Evolutionary conservation across 2,888 invertebrate species (phyloP), one percentile per base, ranked within the genome.

Genomic region (Thereva unica): DNA sequence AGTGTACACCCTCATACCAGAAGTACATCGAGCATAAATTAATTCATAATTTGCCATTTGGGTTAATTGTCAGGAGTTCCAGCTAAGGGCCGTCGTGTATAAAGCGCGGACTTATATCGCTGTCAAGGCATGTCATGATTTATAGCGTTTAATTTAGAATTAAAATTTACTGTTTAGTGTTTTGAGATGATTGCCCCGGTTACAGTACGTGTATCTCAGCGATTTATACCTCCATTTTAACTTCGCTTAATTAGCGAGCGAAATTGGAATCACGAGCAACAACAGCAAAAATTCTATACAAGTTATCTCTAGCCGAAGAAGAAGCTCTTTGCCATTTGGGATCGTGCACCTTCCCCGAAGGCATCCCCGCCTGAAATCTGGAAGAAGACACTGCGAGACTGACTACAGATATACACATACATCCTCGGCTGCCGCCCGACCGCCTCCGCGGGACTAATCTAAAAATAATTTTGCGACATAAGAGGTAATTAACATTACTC

Each of bases 401-500:
- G 41, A 23, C 6, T 5, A 10, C 10, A 6, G 10, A 49, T 40
- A 12, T 12, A 6, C 1, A 5, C 10, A 4, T 10, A 41, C 7
- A 10, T 41, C 54, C 23, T 41, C 55, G n/a, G 12, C 40, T 23
- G 38, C 38, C 55, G 55, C 41, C 37, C 12, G 10, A 38, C 54
- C 55, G 23, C 55, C 23, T 41, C 23, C 44, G 57, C 45, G 42
- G 42, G 45, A 57, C 34, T 57, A 57, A 57, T 57, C 57, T 57
- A 57, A 57, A 57, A 57, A 57, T 57, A 57, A 57, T 57, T 57
- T 57, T 45, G 45, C 57, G 57, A 57, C 57, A 57, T 57, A 45
- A 57, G 45, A 45, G 35, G 57, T 61, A 68, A 67, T 61, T 67
- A 69, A 66, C 68, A 70, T 71, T 68, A 70, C 67, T 67, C 66